Evolutionary conservation across 2,113 vertebrate species (phyloP).

Genomic region (Bos indicus): DNA sequence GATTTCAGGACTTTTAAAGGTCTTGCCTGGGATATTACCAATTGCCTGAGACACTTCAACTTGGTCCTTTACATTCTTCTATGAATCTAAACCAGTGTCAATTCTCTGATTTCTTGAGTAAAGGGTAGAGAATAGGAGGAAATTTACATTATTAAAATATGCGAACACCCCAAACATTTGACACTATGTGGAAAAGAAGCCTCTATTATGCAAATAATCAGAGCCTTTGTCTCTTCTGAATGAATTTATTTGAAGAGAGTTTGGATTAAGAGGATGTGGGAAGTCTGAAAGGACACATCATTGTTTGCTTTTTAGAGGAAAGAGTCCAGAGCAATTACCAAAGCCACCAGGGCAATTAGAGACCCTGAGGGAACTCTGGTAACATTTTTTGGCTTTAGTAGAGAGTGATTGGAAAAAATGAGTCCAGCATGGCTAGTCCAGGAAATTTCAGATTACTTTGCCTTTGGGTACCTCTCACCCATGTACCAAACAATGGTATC

Average conservation of each 20-base stretch:
- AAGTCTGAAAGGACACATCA: neutral
- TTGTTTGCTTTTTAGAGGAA: constrained; percentile 41
- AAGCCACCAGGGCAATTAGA: constrained; percentile 32
- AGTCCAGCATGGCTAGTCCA: neutral
- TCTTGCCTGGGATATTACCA: neutral
- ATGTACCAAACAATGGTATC: neutral
- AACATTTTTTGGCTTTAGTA: constrained; percentile 15
- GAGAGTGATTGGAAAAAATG: constrained; percentile 37
- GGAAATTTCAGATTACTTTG: neutral
- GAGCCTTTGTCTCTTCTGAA: neutral
- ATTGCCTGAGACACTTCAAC: neutral
- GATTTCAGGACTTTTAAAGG: neutral
- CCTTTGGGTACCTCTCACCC: neutral
- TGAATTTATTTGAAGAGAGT: neutral
- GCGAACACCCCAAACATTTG: neutral
- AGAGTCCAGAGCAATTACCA: constrained; percentile 1
- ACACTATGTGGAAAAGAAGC: neutral
- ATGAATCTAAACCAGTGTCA: neutral
- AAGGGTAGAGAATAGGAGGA: neutral
- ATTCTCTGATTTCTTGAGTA: neutral
- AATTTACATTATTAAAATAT: neutral
- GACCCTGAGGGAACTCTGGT: neutral
- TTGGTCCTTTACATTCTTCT: neutral
- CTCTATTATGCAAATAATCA: neutral
- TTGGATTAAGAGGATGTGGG: constrained; percentile 36